Evolutionary conservation across 2,797 vertebrate species (phyloP).

Genomic region (Sebastes cheni): DNA sequence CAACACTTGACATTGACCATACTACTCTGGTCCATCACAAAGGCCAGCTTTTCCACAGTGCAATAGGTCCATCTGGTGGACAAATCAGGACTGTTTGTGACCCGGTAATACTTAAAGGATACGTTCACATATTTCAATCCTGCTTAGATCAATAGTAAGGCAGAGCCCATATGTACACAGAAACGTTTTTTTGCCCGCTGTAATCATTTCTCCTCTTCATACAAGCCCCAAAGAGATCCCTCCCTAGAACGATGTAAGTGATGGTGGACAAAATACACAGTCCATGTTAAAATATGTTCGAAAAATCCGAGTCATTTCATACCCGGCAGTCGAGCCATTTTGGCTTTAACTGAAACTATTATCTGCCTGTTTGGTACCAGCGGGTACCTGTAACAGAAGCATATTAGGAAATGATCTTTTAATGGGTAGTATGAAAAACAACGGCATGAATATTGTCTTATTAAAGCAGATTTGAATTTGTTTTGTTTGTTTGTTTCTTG

Average conservation of each 20-base stretch:
- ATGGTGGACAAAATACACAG: background rate
- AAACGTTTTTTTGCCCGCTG: too few species aligned
- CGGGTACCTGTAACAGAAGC: too few species aligned
- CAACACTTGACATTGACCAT: background rate
- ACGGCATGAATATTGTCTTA: background rate
- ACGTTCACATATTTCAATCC: background rate
- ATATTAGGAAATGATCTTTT: background rate
- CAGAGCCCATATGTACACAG: background rate
- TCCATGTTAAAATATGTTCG: background rate
- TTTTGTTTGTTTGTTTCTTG: background rate
- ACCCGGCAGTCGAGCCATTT: too few species aligned
- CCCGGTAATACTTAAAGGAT: background rate
- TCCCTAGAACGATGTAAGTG: background rate
- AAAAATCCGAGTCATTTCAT: too few species aligned
- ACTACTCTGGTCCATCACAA: background rate
- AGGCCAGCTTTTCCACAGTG: constrained; percentile 7
- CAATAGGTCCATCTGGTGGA: constrained; percentile 71
- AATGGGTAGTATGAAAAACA: background rate
- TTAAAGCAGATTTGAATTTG: background rate
- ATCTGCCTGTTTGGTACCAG: background rate
- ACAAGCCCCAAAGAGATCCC: background rate
- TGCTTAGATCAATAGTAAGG: background rate
- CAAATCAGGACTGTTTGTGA: constrained; percentile 1
- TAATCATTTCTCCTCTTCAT: background rate
- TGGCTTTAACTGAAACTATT: background rate